A percentile compares a stretch with the other conserved stretches of the same genome.
phyloP scores from a whole-genome alignment of 2,888 invertebrate genomes.

The Cancer borealis region DNA sequence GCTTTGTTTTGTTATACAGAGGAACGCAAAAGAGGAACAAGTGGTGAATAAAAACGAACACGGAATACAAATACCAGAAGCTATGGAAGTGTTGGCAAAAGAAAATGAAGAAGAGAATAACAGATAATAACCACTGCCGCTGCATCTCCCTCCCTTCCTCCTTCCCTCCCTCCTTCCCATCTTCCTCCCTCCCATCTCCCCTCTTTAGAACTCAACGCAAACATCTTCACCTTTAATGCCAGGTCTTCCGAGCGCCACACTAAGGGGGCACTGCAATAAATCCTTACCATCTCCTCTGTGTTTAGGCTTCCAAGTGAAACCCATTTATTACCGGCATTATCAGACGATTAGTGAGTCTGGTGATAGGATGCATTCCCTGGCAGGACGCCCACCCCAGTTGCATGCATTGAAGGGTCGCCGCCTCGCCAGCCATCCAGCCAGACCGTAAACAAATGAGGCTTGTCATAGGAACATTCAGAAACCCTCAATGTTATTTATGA shows the following conservation, averaged over 20 bases:
- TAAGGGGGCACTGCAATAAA: neutral
- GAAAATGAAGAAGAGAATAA: neutral
- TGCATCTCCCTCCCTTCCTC: neutral
- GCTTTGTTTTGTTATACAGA: neutral
- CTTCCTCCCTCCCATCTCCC: neutral
- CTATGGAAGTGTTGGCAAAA: neutral
- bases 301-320: slow-evolving; percentile 29
- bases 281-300: neutral
- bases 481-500: neutral
- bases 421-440: neutral
- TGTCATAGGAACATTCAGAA: neutral
- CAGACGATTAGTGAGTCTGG: neutral
- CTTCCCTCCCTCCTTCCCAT: neutral
- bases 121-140: neutral
- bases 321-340: neutral
- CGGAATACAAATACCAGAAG: neutral
- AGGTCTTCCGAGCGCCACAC: neutral
- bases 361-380: slow-evolving; percentile 2
- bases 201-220: neutral
- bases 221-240: slow-evolving; percentile 24
- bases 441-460: neutral
- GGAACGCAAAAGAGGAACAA: neutral
- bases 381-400: neutral
- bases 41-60: neutral
- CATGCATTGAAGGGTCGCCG: neutral